phyloP scores from a whole-genome alignment of 37 sponge, comb jelly and placozoan species.

The Bolinopsis microptera region DNA sequence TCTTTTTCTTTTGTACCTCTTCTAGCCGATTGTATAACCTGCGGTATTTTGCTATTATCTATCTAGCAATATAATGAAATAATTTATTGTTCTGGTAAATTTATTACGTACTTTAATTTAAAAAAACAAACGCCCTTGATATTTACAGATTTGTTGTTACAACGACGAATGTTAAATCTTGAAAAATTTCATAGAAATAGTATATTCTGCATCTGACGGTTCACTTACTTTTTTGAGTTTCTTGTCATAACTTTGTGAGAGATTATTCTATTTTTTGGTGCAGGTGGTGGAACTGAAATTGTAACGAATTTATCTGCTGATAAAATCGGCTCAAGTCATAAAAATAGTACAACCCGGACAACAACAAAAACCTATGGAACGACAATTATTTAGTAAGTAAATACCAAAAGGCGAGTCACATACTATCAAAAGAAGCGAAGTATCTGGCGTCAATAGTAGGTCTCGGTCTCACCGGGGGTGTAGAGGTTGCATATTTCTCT shows the following conservation, averaged over 20 bases:
- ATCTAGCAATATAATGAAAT: no score
- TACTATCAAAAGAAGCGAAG: conserved; percentile 45
- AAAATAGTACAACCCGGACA: neutral
- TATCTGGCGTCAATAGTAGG: conserved; percentile 38
- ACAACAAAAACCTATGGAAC: no score
- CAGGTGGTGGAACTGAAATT: conserved; percentile 44
- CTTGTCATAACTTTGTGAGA: conserved; percentile 6
- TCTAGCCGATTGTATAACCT: conserved; percentile 22
- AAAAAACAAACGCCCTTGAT: no score
- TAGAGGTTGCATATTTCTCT: neutral
- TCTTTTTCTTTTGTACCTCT: conserved; percentile 57
- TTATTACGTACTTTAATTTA: no score
- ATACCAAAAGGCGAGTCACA: neutral
- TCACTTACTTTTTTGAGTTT: conserved; percentile 40
- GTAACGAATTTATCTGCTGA: neutral
- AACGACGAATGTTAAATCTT: no score
- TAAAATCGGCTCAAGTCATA: neutral
- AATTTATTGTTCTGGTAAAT: no score
- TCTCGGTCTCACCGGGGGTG: conserved; percentile 31
- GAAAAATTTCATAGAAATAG: neutral
- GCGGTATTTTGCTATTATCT: no score
- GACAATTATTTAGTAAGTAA: neutral
- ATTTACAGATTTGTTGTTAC: no score
- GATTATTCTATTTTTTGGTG: conserved; percentile 6
- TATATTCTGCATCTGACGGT: no score